Conservation (phyloP, 2,797 vertebrate genomes). For the Pitangus sulphuratus region DNA sequence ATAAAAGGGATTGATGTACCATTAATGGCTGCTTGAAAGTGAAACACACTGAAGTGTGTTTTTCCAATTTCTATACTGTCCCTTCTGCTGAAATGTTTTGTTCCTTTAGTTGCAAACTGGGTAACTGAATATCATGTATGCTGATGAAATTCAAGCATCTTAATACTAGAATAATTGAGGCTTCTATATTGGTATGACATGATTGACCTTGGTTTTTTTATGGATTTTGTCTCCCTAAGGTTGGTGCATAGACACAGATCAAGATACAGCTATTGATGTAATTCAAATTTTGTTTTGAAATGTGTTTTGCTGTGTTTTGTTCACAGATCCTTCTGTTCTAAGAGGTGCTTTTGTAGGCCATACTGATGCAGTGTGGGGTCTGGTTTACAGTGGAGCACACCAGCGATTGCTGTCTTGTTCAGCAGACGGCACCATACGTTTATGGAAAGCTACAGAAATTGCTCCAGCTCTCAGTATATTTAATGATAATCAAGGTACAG, state of each 20-base stretch:
- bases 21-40: not conserved
- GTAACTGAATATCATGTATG: not conserved
- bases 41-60: not conserved
- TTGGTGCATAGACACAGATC: not conserved
- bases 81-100: not conserved
- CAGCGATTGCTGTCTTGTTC: conserved; percentile 95
- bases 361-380: conserved; percentile 93
- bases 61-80: not conserved
- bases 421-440: conserved; percentile 91
- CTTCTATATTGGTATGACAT: not conserved
- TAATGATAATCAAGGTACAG: conserved; percentile 91
- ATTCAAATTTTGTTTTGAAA: not conserved
- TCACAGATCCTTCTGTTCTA: conserved; percentile 90
- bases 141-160: not conserved
- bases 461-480: conserved; percentile 89
- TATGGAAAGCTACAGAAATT: conserved; percentile 91
- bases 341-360: conserved; percentile 91
- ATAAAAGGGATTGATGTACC: not conserved
- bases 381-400: conserved; percentile 92
- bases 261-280: not conserved
- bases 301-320: not conserved
- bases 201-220: not conserved
- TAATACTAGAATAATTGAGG: not conserved
- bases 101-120: not conserved
- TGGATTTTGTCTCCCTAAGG: not conserved